Conservation (phyloP, 2,888 invertebrate species). For the Taphrorychus bicolor region DNA sequence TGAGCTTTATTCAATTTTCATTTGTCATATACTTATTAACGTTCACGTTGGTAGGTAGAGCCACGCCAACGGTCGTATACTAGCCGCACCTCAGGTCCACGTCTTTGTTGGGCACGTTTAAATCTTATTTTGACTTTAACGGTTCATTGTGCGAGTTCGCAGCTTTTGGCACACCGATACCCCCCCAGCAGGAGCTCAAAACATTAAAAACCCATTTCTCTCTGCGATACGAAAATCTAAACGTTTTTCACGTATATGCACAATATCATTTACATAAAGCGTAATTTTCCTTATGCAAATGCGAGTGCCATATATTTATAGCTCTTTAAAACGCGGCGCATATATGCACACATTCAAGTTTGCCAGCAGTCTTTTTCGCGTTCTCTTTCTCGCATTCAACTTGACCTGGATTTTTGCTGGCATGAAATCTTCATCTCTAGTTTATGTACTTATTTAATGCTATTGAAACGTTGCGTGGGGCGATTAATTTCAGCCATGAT, state of each 20-base stretch:
- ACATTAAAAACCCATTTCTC: not conserved
- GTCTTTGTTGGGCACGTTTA: not conserved
- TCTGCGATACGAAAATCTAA: not conserved
- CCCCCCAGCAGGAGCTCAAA: not conserved
- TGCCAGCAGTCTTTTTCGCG: constrained; percentile 20
- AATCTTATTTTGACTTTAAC: constrained; percentile 3
- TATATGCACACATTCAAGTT: constrained; percentile 19
- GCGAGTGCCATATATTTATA: constrained; percentile 19
- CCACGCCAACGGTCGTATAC: not conserved
- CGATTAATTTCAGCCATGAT: too few relatives aligned
- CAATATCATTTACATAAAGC: constrained; percentile 17
- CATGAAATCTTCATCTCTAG: constrained; percentile 16
- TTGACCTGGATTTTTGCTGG: constrained; percentile 31
- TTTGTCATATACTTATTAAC: not conserved
- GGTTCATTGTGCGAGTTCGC: not conserved
- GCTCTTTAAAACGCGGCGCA: constrained; percentile 24
- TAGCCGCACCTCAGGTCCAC: not conserved
- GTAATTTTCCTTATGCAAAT: constrained; percentile 22
- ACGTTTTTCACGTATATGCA: constrained; percentile 4
- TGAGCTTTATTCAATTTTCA: not conserved
- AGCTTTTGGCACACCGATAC: not conserved
- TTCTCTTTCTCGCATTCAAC: constrained; percentile 32
- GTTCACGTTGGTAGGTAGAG: not conserved
- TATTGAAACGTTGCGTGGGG: not conserved
- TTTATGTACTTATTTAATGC: constrained; percentile 22